Base-by-base conservation (phyloP, 2,113 vertebrate species). In the Phylloscopus whistleri region DNA sequence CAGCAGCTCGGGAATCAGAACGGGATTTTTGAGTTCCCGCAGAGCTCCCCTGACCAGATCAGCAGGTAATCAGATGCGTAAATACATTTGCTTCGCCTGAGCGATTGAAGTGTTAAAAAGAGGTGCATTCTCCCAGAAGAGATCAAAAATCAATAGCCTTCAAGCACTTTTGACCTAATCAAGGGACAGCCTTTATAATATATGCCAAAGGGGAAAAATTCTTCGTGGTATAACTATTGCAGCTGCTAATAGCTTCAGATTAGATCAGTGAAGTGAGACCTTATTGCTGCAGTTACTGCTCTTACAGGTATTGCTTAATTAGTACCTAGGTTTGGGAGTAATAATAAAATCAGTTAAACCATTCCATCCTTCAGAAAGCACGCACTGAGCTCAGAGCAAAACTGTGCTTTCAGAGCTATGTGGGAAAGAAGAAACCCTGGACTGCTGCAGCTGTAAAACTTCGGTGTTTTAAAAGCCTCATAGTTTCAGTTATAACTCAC, bases 291-390 rank as follows among this genome's bases (percentile, higher is more conserved):
- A 48, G 46, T 89, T 81, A 83, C 51, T 84, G 69, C 72, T 68
- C 37, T 89, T 87, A 69, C 22, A 92, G 35, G 67, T 60, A 75
- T 21, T 63, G 66, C 81, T 95, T 95, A 95, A 89, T 87, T 88
- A 78, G 58, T 49, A 95, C 26, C 68, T 55, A 18, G 59, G 30
- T 74, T 12, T 23, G 44, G 6, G 10, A 37, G 28, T 12, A 7
- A 13, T 8, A 13, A 15, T n/a, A 33, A 59, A 10, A 63, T 12
- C 67, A 91, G 39, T 74, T 62, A 84, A 77, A 88, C 16, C 22
- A 16, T 78, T 86, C 88, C 74, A 80, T 90, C 63, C 30, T 53
- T 80, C 88, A 43, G 70, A 85, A 87, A 84, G 48, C 27, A 37
- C 30, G 33, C 55, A 27, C 59, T 43, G 27, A 73, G 63, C 72